These are phyloP conservation scores for Anguilla japonica DNA, from an alignment of 2,113 vertebrate species.

Conservation along the genomic window DNA sequence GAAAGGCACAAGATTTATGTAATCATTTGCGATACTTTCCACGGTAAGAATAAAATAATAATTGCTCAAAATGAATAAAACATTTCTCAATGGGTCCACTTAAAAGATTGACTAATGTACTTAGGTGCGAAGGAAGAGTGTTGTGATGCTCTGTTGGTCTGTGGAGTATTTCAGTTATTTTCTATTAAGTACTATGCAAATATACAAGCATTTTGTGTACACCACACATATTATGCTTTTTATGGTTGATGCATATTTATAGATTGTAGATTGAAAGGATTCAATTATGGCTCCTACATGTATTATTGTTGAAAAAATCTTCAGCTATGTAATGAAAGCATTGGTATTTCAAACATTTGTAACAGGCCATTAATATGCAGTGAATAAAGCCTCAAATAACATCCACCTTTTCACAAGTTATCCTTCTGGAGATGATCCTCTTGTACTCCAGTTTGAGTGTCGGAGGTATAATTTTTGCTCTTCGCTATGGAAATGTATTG, in stretches of 20 bases:
- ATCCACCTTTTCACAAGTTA: neutral
- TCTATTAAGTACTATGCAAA: neutral
- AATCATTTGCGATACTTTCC: slow-evolving; percentile 51
- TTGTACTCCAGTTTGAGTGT: neutral
- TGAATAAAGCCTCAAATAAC: neutral
- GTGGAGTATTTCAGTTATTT: neutral
- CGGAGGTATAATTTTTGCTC: neutral
- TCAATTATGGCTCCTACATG: neutral
- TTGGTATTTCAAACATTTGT: neutral
- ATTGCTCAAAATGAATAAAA: slow-evolving; percentile 49
- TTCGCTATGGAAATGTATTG: no score
- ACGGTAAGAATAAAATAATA: slow-evolving; percentile 43
- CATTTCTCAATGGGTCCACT: slow-evolving; percentile 48
- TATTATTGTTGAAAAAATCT: neutral
- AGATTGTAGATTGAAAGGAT: neutral
- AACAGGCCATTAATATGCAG: neutral
- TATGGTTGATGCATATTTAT: no score
- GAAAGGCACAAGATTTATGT: slow-evolving; percentile 39
- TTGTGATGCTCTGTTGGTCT: neutral
- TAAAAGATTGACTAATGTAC: slow-evolving; percentile 47
- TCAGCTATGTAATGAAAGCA: neutral
- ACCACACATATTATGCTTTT: no score
- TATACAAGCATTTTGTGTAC: neutral
- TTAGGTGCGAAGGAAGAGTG: neutral
- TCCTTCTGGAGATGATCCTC: neutral